These are phyloP conservation scores for Neoitamus cyanurus DNA, from an alignment of 2,888 invertebrate genomes.

Conservation along the genomic window DNA sequence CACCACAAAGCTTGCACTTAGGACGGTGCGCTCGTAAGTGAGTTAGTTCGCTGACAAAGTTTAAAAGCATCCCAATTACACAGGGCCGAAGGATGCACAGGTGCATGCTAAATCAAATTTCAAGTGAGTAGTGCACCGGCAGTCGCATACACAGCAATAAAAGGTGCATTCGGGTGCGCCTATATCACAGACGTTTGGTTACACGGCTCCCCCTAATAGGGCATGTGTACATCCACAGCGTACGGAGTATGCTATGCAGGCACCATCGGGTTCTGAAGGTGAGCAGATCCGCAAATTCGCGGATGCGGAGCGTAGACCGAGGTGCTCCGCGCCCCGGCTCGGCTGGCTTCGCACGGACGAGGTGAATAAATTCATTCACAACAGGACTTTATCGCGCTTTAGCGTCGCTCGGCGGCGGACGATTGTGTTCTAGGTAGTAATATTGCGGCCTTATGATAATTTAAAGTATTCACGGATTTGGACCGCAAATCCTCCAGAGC, in stretches of 20 bases:
- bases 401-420: slow-evolving; percentile 49
- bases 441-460: slow-evolving; percentile 24
- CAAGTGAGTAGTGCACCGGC: background rate
- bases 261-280: background rate
- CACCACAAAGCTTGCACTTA: slow-evolving; percentile 42
- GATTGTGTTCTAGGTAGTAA: slow-evolving; percentile 6
- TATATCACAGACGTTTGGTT: slow-evolving; percentile 18
- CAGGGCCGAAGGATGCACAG: slow-evolving; percentile 16
- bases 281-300: slow-evolving; percentile 26
- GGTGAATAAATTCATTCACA: slow-evolving; percentile 50
- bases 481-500: background rate
- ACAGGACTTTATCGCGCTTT: slow-evolving; percentile 50
- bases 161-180: slow-evolving; percentile 21
- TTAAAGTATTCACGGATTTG: slow-evolving; percentile 26
- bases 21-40: slow-evolving; percentile 22
- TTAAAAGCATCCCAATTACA: slow-evolving; percentile 44
- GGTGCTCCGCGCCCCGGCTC: background rate
- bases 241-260: background rate
- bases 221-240: background rate
- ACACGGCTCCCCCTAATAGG: background rate
- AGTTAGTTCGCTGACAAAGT: slow-evolving; percentile 42
- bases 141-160: background rate
- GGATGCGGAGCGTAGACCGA: background rate
- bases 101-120: slow-evolving; percentile 41
- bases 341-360: slow-evolving; percentile 4